A percentile compares a stretch with the other conserved stretches of the same genome.
Evolutionary conservation across 23 tunicate genomes (phyloP).

Genomic region (Ciona savignyi): DNA sequence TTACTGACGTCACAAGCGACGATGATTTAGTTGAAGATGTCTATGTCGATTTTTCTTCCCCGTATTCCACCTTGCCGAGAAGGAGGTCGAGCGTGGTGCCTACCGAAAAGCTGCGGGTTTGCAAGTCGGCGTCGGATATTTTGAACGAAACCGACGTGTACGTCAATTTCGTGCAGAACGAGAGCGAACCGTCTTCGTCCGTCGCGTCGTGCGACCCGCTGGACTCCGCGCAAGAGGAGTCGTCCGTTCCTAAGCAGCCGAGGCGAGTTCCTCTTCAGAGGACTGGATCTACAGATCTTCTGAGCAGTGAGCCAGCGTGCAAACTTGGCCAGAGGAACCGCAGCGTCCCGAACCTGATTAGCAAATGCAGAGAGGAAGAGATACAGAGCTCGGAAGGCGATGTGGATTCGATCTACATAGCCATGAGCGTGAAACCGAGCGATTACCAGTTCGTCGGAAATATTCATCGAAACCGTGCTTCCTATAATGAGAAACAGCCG

Average conservation of each 20-base stretch:
- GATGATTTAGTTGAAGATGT: constrained; percentile 10
- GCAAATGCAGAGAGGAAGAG: neutral
- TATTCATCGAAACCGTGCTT: neutral
- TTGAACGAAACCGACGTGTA: neutral
- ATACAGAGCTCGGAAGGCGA: neutral
- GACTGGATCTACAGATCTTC: neutral
- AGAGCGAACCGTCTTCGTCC: neutral
- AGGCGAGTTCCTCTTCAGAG: neutral
- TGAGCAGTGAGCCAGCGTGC: neutral
- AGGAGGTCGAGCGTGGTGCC: constrained; percentile 31
- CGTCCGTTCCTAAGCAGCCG: neutral
- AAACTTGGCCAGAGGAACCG: neutral
- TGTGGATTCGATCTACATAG: constrained; percentile 16
- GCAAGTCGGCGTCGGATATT: constrained; percentile 28
- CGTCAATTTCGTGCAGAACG: neutral
- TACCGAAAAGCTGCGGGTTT: constrained; percentile 14
- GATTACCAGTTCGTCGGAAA: constrained; percentile 3
- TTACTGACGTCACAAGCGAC: constrained; percentile 2
- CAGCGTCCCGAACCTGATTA: constrained; percentile 13
- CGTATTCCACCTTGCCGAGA: constrained; percentile 32
- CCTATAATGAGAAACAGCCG: neutral
- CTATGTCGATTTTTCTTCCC: constrained; percentile 16
- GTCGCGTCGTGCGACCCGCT: neutral
- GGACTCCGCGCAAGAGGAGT: neutral
- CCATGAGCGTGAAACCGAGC: constrained; percentile 28